Conservation (phyloP, 2,113 vertebrate genomes). For the Corythoichthys haematopterus region DNA sequence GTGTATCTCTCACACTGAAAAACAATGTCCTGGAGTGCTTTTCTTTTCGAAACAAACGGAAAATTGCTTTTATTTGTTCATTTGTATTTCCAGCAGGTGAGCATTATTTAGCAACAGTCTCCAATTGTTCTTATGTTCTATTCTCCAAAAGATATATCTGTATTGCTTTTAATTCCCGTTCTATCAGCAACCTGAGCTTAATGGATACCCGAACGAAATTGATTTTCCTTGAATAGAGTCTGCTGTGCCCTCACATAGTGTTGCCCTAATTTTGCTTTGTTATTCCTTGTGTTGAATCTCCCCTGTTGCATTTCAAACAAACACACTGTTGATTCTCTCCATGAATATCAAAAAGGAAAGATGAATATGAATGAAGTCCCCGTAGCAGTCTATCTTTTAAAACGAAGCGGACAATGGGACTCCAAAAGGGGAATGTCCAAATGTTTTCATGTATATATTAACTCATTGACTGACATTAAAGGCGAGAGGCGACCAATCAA, state of each 20-base stretch:
- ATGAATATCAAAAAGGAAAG: conserved; percentile 47
- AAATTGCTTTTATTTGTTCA: not conserved
- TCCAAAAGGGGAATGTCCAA: not conserved
- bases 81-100: not conserved
- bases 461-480: too few relatives aligned
- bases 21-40: not conserved
- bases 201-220: conserved; percentile 4
- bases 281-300: conserved; percentile 30
- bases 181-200: not conserved
- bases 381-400: conserved; percentile 10
- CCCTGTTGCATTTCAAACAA: conserved; percentile 37
- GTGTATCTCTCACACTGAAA: not conserved
- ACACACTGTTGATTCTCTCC: conserved; percentile 31
- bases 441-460: not conserved
- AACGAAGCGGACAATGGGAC: conserved; percentile 19
- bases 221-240: conserved; percentile 17
- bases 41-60: not conserved
- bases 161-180: conserved; percentile 1
- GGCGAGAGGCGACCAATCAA: too few relatives aligned
- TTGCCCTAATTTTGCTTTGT: conserved; percentile 43
- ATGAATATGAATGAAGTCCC: conserved; percentile 54
- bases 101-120: not conserved
- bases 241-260: conserved; percentile 8
- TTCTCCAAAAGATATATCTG: not conserved
- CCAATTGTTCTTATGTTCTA: not conserved